Evolutionary conservation across 2,113 vertebrate genomes (phyloP).

Genomic region (Synchiropus splendidus): DNA sequence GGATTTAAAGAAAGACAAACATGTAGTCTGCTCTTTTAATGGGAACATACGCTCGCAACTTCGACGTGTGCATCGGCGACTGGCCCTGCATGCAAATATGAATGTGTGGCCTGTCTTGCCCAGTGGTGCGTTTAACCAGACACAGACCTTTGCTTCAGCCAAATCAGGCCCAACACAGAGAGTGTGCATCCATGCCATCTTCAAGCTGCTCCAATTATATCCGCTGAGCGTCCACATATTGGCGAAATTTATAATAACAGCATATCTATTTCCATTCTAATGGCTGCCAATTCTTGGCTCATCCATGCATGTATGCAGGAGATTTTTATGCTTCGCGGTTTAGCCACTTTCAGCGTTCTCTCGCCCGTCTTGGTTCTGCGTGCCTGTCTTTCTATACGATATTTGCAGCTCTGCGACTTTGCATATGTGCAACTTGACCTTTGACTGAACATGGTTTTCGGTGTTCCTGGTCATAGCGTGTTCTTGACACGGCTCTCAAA

Average conservation of each 20-base stretch:
- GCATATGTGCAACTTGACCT: constrained; percentile 14
- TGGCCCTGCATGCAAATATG: constrained; percentile 44
- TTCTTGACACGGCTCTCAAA: constrained; percentile 1
- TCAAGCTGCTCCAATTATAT: constrained; percentile 64
- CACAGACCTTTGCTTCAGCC: constrained; percentile 50
- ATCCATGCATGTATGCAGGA: constrained; percentile 54
- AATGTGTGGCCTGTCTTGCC: constrained; percentile 57
- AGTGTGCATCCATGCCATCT: constrained; percentile 56
- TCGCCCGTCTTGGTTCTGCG: constrained; percentile 13
- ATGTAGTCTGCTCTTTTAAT: too few species aligned
- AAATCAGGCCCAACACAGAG: constrained; percentile 45
- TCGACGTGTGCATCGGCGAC: too few species aligned
- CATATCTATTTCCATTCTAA: constrained; percentile 67
- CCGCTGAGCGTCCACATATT: constrained; percentile 48
- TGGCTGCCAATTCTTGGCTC: constrained; percentile 62
- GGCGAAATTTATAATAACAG: constrained; percentile 58
- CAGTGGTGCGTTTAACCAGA: constrained; percentile 57
- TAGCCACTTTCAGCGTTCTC: constrained; percentile 37
- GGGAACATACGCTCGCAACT: too few species aligned
- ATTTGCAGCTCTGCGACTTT: constrained; percentile 10
- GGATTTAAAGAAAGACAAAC: too few species aligned
- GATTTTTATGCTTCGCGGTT: constrained; percentile 39
- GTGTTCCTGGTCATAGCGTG: too few species aligned
- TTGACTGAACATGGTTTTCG: background rate
- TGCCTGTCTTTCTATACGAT: constrained; percentile 3